Evolutionary conservation across 2,888 invertebrate species (phyloP).

Genomic region (Lissocephala sabroskyi): DNA sequence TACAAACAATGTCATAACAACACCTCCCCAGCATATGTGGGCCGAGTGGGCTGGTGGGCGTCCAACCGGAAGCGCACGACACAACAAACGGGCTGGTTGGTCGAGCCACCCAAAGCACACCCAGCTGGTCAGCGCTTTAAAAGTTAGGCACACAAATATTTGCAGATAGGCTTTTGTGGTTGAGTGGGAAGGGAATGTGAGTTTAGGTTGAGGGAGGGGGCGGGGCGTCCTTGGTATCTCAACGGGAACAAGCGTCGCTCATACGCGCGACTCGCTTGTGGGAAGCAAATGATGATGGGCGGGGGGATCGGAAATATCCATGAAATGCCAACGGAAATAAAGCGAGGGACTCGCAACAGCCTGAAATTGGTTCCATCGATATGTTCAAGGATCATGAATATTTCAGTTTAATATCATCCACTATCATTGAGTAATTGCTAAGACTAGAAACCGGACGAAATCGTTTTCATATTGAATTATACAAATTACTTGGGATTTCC

Average conservation of each 20-base stretch:
- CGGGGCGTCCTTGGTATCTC: too few species aligned
- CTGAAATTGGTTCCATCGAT: too few species aligned
- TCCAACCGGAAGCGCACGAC: constrained; percentile 19
- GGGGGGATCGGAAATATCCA: constrained; percentile 23
- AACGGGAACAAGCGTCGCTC: too few species aligned
- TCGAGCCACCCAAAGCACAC: background rate
- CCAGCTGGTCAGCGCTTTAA: constrained; percentile 1
- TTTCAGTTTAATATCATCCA: too few species aligned
- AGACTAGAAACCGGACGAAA: too few species aligned
- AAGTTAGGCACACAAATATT: constrained; percentile 46
- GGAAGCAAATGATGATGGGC: constrained; percentile 1
- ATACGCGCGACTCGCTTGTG: background rate
- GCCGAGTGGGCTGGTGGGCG: constrained; percentile 11
- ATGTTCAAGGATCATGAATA: too few species aligned
- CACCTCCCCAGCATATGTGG: constrained; percentile 25
- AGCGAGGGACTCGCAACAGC: background rate
- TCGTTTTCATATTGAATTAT: too few species aligned
- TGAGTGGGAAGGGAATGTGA: background rate
- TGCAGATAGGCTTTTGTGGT: constrained; percentile 19
- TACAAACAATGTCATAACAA: constrained; percentile 48
- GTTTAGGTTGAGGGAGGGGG: too few species aligned
- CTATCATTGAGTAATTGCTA: too few species aligned
- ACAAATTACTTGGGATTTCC: too few species aligned
- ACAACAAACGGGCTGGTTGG: background rate
- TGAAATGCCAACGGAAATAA: constrained; percentile 23